These are phyloP conservation scores for Tragelaphus scriptus DNA, from an alignment of 2,113 vertebrate species.

Conservation along the genomic window DNA sequence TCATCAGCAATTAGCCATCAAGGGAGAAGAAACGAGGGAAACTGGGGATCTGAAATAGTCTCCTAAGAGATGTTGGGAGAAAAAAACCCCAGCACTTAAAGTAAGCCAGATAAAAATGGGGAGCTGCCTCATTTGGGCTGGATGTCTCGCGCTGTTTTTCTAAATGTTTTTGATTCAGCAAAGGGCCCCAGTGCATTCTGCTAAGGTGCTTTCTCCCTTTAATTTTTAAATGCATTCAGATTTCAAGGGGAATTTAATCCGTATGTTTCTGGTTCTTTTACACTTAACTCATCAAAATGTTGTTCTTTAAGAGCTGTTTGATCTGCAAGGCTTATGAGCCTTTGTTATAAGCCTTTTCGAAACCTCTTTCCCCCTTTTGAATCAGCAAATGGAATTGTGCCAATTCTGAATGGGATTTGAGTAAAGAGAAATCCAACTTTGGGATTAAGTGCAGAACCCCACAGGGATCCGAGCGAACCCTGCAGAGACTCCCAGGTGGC, in stretches of 20 bases:
- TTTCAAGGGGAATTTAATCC: constrained; percentile 76
- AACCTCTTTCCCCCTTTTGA: constrained; percentile 71
- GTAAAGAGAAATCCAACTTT: constrained; percentile 58
- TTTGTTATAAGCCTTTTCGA: constrained; percentile 75
- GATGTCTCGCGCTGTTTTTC: constrained; percentile 48
- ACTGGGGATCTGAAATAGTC: constrained; percentile 48
- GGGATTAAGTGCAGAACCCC: constrained; percentile 41
- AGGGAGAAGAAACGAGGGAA: constrained; percentile 51
- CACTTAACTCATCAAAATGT: constrained; percentile 78
- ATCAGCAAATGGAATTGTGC: constrained; percentile 68
- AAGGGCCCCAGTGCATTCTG: constrained; percentile 63
- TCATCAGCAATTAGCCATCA: constrained; percentile 69
- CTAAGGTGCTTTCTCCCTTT: constrained; percentile 70
- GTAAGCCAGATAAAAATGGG: constrained; percentile 48
- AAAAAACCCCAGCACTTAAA: constrained; percentile 25
- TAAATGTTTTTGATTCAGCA: constrained; percentile 68
- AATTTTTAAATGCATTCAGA: constrained; percentile 75
- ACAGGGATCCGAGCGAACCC: not conserved
- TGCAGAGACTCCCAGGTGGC: not conserved
- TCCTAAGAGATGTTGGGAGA: constrained; percentile 54
- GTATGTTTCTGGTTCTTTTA: constrained; percentile 76
- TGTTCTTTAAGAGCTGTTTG: constrained; percentile 77
- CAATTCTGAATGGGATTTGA: constrained; percentile 60
- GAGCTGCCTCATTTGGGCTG: constrained; percentile 53
- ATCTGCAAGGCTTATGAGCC: constrained; percentile 73